Evolutionary conservation across 2,888 invertebrate genomes (phyloP), one percentile per base, ranked within the genome.

Genomic region (Ischnus inquisitorius): DNA sequence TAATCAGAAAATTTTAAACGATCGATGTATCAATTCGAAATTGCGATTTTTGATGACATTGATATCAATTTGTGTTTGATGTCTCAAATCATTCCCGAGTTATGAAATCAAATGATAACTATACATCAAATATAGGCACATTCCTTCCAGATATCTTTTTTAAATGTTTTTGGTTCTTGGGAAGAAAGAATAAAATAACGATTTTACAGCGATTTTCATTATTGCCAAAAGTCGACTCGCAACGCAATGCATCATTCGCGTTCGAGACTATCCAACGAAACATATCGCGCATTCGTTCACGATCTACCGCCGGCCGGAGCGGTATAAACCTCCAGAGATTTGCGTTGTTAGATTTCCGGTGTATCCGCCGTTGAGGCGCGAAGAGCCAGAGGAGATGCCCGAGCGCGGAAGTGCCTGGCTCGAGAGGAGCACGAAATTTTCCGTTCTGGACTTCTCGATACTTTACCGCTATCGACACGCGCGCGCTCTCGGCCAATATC

Each of bases 401-500:
- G n/a, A 72, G 65, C 22, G 67, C n/a, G 64, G 51, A 67, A 78
- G 43, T 62, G 64, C 46, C 62, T 51, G 39, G 54, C 4, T 34
- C 41, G 57, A 67, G 81, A 81, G 74, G 77, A 81, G 74, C 72
- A 28, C 39, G 78, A 84, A 84, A 84, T 78, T 78, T 62, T 25
- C 62, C 68, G 46, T 43, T 72, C 39, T 16, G 28, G 62, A 34
- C 19, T 51, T 60, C 48, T 76, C 83, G 67, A 71, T 71, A 80
- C 67, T 41, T 64, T 72, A 25, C 68, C 72, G 76, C 83, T 85
- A 87, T 86, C 83, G 83, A 83, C 82, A 77, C 43, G 74, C 54
- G 60, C 28, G 85, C 79, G 82, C 83, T 14, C 1, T 1, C 2
- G 83, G 69, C 76, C 83, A 85, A 85, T 87, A 87, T 85, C 65